These are phyloP conservation scores for Lepetodrilus schrolli DNA, from an alignment of 2,888 invertebrate genomes.

Conservation along the genomic window DNA sequence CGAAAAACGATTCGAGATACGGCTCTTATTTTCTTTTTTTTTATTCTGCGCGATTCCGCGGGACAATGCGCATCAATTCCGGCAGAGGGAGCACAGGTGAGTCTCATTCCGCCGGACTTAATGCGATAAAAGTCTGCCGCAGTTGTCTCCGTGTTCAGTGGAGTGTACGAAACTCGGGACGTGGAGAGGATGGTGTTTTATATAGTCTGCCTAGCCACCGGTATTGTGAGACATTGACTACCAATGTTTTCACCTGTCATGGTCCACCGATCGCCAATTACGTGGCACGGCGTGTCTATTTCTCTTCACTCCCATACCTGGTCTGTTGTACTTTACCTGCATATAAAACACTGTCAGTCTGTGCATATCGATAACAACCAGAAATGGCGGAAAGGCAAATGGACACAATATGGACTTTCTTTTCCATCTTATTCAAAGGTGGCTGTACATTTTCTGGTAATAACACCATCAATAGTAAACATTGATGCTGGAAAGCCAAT, in stretches of 20 bases:
- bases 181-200: neutral
- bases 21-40: constrained; percentile 21
- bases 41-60: neutral
- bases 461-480: no score
- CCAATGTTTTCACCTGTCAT: neutral
- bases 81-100: neutral
- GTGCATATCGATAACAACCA: neutral
- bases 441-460: no score
- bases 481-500: no score
- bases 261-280: neutral
- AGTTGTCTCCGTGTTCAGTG: neutral
- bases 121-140: neutral
- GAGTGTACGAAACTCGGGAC: neutral
- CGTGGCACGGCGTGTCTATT: neutral
- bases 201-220: neutral
- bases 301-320: neutral
- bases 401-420: neutral
- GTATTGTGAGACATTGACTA: constrained; percentile 9
- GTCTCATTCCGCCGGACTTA: neutral
- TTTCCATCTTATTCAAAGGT: no score
- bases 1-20: neutral
- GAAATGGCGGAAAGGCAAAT: neutral
- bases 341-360: no score
- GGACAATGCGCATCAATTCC: constrained; percentile 8
- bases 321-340: neutral